Base-by-base conservation (phyloP, 2,113 vertebrate species). In the Lagopus leucura region DNA sequence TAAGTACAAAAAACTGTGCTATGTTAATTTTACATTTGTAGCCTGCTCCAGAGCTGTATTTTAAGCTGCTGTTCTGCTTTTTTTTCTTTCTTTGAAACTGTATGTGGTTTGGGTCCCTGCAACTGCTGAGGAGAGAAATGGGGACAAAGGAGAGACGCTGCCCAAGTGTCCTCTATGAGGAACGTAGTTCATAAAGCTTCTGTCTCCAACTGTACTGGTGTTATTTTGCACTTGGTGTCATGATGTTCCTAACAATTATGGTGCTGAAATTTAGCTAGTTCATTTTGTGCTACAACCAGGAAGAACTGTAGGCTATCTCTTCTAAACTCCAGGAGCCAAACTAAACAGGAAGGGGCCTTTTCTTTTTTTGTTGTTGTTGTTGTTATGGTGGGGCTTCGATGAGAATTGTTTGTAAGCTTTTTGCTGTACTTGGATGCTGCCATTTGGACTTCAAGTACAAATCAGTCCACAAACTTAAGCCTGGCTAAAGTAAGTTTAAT, bases 11-110 rank as follows among this genome's bases (percentile, higher is more conserved):
- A 89, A 85, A 16, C 86, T 88, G 13, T 86, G 76, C 82, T 95
- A 78, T 82, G 92, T 86, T 94, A 96, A 93, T 97, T 96, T 96
- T 77, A 78, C 52, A 90, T 74, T 78, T 89, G 84, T 71, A 95
- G 88, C 88, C 42, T 64, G 28, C 82, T 81, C 77, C 45, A 91
- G 92, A 92, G 43, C 43, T 65, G 16, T 36, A 66, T n/a, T 60
- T 58, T 73, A 86, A 86, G 63, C 45, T 86, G 57, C 34, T 82
- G 55, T n/a, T 58, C 32, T 58, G 55, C 30, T n/a, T 58, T 20
- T 58, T 58, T 58, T 58, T 34, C 32, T n/a, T n/a, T 58, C 57
- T 58, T 58, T 58, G 57, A 34, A 58, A 34, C n/a, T n/a, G 32
- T n/a, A 12, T 21, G 21, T n/a, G 11, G 18, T 12, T 34, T 18